phyloP scores from a whole-genome alignment of 2,888 invertebrate genomes.

The Drosophila suboccidentalis region DNA sequence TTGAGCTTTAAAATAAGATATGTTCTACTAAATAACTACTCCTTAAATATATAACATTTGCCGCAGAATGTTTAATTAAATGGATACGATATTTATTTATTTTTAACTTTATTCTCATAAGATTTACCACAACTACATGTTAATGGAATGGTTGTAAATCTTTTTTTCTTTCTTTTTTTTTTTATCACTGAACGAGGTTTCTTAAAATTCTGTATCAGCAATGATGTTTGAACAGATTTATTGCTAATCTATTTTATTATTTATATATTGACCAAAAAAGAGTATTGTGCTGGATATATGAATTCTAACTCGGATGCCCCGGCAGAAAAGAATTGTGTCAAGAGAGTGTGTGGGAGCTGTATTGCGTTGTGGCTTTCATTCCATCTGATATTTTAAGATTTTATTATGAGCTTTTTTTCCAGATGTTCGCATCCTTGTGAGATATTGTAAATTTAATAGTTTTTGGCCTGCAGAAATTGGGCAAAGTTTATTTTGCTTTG shows the following conservation, averaged over 20 bases:
- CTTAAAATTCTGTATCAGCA: constrained; percentile 16
- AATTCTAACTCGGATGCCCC: constrained; percentile 56
- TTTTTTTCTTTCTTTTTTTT: constrained; percentile 18
- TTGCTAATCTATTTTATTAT: constrained; percentile 50
- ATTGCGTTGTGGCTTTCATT: constrained; percentile 39
- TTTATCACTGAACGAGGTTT: constrained; percentile 21
- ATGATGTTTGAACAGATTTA: constrained; percentile 15
- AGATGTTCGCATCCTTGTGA: constrained; percentile 44
- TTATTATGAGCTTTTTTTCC: constrained; percentile 37
- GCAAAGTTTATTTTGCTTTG: constrained; percentile 61
- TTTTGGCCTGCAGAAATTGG: constrained; percentile 69
- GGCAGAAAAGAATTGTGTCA: constrained; percentile 42
- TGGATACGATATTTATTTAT: constrained; percentile 15
- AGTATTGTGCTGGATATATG: constrained; percentile 52
- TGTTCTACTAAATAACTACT: constrained; percentile 8
- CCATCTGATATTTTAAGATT: constrained; percentile 37
- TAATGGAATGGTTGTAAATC: constrained; percentile 33
- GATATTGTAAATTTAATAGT: constrained; percentile 50
- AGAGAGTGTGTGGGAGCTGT: constrained; percentile 53
- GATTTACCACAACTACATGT: constrained; percentile 23
- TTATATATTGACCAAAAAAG: constrained; percentile 67
- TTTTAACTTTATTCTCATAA: constrained; percentile 23
- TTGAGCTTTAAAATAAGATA: background rate
- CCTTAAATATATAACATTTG: constrained; percentile 13
- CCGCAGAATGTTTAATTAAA: constrained; percentile 8